Conservation (phyloP, 2,888 invertebrate species). For the Antheraea assamensis region DNA sequence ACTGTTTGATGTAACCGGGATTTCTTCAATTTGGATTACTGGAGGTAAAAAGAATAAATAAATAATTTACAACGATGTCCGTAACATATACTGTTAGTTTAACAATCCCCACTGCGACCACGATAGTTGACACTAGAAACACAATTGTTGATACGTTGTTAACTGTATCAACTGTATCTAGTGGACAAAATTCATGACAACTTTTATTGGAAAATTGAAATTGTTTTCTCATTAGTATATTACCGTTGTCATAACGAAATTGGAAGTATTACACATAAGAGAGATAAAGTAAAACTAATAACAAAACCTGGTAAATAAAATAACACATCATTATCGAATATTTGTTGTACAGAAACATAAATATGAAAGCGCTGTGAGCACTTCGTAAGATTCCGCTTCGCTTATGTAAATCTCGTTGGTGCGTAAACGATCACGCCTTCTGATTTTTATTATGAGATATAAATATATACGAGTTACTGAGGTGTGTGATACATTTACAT, state of each 20-base stretch:
- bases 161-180: too few species aligned
- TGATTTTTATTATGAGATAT: constrained; percentile 54
- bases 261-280: not conserved
- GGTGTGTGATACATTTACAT: constrained; percentile 56
- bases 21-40: not conserved
- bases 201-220: too few species aligned
- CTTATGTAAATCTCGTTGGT: constrained; percentile 49
- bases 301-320: constrained; percentile 16
- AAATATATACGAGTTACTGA: constrained; percentile 47
- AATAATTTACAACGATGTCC: not conserved
- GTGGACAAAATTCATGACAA: too few species aligned
- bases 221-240: too few species aligned
- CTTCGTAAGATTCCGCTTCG: constrained; percentile 24
- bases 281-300: not conserved
- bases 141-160: too few species aligned
- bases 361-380: constrained; percentile 29
- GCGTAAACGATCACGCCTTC: constrained; percentile 56
- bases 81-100: too few species aligned
- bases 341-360: constrained; percentile 28
- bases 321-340: constrained; percentile 29
- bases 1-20: not conserved
- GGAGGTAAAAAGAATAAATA: not conserved
- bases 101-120: too few species aligned
- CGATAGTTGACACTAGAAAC: too few species aligned
- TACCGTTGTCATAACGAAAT: not conserved